These are phyloP conservation scores for Oreochromis niloticus DNA, from an alignment of 2,113 vertebrate genomes.

Conservation along the genomic window DNA sequence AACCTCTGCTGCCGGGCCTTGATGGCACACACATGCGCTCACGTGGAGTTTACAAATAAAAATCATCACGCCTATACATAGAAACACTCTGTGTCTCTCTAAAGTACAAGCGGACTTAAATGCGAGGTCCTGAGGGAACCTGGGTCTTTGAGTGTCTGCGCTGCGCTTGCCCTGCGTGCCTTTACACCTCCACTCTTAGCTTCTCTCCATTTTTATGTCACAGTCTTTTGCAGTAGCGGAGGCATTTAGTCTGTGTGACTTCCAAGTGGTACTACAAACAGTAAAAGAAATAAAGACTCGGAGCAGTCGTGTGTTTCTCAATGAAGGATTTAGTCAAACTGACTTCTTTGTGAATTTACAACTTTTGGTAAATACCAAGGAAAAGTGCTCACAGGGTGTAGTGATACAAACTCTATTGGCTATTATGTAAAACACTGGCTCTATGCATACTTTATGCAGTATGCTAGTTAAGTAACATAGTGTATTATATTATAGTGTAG, in stretches of 20 bases:
- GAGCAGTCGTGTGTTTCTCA: neutral
- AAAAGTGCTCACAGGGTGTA: neutral
- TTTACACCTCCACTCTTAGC: neutral
- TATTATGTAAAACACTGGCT: neutral
- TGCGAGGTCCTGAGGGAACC: neutral
- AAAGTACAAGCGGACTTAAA: neutral
- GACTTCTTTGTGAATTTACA: neutral
- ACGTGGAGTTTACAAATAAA: neutral
- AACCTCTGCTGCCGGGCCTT: neutral
- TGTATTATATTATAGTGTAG: neutral
- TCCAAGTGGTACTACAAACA: neutral
- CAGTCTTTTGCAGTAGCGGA: neutral
- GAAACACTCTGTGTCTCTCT: neutral
- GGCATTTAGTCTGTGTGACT: neutral
- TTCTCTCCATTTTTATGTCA: neutral
- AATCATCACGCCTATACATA: neutral
- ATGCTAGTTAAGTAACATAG: neutral
- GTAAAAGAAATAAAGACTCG: neutral
- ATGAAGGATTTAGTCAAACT: neutral
- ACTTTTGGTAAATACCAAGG: neutral
- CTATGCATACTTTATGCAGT: neutral
- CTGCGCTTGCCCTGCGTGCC: neutral
- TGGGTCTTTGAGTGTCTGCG: neutral
- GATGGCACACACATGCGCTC: neutral
- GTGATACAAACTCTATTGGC: neutral